These are phyloP conservation scores for Cettia cetti DNA, from an alignment of 2,113 vertebrate species.

Conservation along the genomic window DNA sequence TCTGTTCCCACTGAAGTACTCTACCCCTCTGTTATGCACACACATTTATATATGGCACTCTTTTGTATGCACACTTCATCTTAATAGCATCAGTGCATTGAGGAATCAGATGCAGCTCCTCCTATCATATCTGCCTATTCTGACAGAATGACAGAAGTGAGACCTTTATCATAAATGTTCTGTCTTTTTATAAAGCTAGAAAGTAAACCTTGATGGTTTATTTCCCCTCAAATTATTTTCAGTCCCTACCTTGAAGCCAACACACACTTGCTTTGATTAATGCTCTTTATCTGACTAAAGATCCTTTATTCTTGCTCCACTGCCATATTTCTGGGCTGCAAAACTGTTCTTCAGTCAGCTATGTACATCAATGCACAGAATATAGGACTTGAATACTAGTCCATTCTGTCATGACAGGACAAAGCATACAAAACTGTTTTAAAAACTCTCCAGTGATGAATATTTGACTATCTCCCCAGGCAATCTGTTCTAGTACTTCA, in stretches of 20 bases:
- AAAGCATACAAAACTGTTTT: background rate
- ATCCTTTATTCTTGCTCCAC: background rate
- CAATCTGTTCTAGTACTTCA: background rate
- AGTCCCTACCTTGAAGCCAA: background rate
- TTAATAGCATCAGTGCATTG: background rate
- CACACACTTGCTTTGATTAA: background rate
- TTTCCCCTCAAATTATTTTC: background rate
- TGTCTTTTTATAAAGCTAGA: background rate
- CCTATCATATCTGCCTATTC: background rate
- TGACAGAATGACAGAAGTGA: background rate
- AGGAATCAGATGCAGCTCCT: background rate
- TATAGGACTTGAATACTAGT: background rate
- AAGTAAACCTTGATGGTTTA: slow-evolving; percentile 4
- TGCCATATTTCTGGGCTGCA: background rate
- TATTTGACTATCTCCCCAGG: background rate
- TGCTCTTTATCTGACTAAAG: background rate
- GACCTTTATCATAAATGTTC: background rate
- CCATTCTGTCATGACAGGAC: background rate
- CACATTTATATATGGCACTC: background rate
- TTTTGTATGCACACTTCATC: background rate
- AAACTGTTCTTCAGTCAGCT: background rate
- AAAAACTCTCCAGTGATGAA: background rate
- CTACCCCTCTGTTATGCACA: background rate
- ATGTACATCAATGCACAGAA: background rate
- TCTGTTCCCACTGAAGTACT: background rate